These are phyloP conservation scores for Cyclargus thomasi DNA, from an alignment of 1,140 invertebrate species.

Conservation along the genomic window DNA sequence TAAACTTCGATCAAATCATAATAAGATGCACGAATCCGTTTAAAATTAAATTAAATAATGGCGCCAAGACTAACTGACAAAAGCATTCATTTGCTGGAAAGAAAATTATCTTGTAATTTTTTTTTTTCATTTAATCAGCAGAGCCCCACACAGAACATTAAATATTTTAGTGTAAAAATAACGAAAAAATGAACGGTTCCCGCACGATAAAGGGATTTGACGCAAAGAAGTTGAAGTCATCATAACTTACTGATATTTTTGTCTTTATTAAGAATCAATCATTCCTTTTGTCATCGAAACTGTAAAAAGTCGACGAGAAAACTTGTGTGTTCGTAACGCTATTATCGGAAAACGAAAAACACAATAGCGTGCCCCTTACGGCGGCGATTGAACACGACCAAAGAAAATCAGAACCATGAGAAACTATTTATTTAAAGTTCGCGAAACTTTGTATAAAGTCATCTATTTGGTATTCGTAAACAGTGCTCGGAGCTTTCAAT, in stretches of 20 bases:
- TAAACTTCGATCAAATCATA: too few species aligned
- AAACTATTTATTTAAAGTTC: slow-evolving; percentile 9
- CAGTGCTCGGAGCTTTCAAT: slow-evolving; percentile 25
- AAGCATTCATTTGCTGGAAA: too few species aligned
- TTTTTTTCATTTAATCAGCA: too few species aligned
- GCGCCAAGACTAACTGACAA: too few species aligned
- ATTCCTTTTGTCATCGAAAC: not conserved
- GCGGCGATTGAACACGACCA: not conserved
- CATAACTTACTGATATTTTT: not conserved
- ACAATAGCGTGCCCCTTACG: not conserved
- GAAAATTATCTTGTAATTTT: too few species aligned
- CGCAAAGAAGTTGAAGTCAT: too few species aligned
- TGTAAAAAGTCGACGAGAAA: not conserved
- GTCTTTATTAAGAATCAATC: not conserved
- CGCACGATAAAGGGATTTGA: too few species aligned
- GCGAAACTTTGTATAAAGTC: slow-evolving; percentile 11
- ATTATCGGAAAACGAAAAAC: not conserved
- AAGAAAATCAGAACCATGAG: slow-evolving; percentile 5
- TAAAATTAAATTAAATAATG: too few species aligned
- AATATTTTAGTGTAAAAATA: too few species aligned
- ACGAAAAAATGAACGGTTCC: too few species aligned
- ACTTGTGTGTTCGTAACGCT: not conserved
- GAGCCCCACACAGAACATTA: too few species aligned
- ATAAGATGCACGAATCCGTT: too few species aligned
- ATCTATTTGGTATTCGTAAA: slow-evolving; percentile 27